Percentiles rank a stretch among this genome's conserved stretches.
These are phyloP conservation scores for Apodemus sylvaticus DNA, from an alignment of 2,113 vertebrate genomes.

Conservation along the genomic window DNA sequence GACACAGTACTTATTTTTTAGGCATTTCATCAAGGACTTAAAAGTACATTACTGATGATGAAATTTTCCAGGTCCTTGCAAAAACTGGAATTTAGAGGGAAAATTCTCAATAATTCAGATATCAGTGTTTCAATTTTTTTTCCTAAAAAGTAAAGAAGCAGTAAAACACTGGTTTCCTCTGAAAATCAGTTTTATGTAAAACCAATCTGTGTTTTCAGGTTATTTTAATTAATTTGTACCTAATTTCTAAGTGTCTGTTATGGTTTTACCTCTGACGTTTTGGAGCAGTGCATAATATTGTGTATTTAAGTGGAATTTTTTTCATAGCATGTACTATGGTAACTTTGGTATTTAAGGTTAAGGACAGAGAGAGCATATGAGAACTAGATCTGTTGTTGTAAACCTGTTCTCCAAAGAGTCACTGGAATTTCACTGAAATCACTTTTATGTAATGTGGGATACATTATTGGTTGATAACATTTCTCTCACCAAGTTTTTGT, in stretches of 20 bases:
- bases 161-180: not conserved
- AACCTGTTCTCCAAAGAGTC: not conserved
- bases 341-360: too few species aligned
- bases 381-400: not conserved
- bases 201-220: not conserved
- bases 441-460: not conserved
- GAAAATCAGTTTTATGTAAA: not conserved
- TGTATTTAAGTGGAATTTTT: not conserved
- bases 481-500: not conserved
- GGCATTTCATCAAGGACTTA: conserved; percentile 66
- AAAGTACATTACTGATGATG: conserved; percentile 48
- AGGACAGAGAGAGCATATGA: too few species aligned
- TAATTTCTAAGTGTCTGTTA: not conserved
- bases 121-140: conserved; percentile 45
- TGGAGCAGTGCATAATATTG: not conserved
- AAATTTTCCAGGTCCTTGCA: conserved; percentile 54
- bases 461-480: not conserved
- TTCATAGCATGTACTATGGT: not conserved
- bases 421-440: not conserved
- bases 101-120: conserved; percentile 54
- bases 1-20: conserved; percentile 57
- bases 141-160: conserved; percentile 17
- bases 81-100: conserved; percentile 56
- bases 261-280: not conserved
- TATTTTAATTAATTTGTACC: not conserved